These are phyloP conservation scores for Drosophila nr. medialis DNA, from an alignment of 2,888 invertebrate genomes.

Conservation along the genomic window DNA sequence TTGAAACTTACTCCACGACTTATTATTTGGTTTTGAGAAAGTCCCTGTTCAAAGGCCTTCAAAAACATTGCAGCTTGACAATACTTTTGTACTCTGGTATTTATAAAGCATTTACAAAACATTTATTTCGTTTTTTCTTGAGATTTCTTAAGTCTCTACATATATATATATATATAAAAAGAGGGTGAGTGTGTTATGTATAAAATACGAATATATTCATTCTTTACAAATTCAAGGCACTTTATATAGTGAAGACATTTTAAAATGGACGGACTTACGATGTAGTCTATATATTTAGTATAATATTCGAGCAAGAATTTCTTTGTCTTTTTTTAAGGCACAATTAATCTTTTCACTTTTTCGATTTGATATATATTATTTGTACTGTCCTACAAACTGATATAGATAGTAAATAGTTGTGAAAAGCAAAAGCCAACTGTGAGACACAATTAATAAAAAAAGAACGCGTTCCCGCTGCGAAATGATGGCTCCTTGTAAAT, in stretches of 20 bases:
- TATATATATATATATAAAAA: constrained; percentile 28
- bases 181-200: constrained; percentile 2
- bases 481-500: constrained; percentile 12
- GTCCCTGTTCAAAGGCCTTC: neutral
- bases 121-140: constrained; percentile 5
- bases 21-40: neutral
- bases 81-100: neutral
- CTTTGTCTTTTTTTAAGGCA: constrained; percentile 55
- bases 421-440: constrained; percentile 9
- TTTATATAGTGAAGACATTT: constrained; percentile 38
- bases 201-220: constrained; percentile 31
- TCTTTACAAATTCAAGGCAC: constrained; percentile 48
- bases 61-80: neutral
- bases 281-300: constrained; percentile 48
- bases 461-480: constrained; percentile 57
- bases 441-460: constrained; percentile 29
- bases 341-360: constrained; percentile 42
- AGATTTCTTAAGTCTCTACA: constrained; percentile 41
- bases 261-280: constrained; percentile 64
- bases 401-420: constrained; percentile 29
- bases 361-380: constrained; percentile 31
- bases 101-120: constrained; percentile 34
- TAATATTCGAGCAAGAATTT: constrained; percentile 44
- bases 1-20: neutral
- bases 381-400: constrained; percentile 67